Evolutionary conservation across 2,113 vertebrate genomes (phyloP).

Genomic region (Tylochromis polylepis): DNA sequence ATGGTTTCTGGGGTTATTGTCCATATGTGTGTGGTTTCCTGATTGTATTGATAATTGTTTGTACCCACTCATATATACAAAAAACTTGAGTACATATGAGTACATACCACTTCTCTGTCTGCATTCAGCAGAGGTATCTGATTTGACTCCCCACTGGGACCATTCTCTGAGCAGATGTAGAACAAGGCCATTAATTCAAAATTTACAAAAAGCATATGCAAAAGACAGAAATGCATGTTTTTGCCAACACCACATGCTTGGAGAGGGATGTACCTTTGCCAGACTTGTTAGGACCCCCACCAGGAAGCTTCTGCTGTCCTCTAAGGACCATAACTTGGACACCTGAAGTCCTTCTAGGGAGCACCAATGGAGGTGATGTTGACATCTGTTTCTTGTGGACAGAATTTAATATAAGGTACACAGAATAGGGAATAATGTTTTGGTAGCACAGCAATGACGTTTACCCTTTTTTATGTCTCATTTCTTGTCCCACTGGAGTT

Average conservation of each 20-base stretch:
- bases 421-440: background rate
- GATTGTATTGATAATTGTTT: background rate
- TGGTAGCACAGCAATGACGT: background rate
- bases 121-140: conserved; percentile 22
- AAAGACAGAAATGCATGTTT: background rate
- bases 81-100: too few species aligned
- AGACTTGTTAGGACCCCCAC: background rate
- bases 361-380: background rate
- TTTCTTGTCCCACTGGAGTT: background rate
- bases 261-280: conserved; percentile 23
- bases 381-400: conserved; percentile 42
- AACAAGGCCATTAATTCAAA: background rate
- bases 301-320: background rate
- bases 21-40: background rate
- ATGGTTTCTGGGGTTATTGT: background rate
- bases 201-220: background rate
- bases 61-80: background rate
- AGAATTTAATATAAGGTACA: background rate
- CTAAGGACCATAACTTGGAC: conserved; percentile 26
- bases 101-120: conserved; percentile 74
- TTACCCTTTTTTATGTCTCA: background rate
- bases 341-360: conserved; percentile 32
- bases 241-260: background rate
- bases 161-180: conserved; percentile 52
- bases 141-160: background rate